phyloP scores from a whole-genome alignment of 2,113 vertebrate species.

The Heloderma charlesbogerti region DNA sequence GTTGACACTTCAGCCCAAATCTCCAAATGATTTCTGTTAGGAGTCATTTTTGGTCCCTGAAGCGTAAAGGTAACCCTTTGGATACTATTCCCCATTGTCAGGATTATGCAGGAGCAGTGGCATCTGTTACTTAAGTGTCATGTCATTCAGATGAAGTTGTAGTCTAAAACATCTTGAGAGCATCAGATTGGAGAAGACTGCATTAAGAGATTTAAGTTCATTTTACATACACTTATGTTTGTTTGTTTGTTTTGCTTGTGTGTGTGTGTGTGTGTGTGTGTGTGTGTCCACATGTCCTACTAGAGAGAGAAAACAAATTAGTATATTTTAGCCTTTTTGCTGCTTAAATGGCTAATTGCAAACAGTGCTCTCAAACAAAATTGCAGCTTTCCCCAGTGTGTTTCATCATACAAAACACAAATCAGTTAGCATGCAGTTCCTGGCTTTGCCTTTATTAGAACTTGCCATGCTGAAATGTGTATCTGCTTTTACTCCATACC shows the following conservation, averaged over 20 bases:
- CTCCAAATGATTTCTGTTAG: no score
- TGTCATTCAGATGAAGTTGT: no score
- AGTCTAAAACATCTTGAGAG: no score
- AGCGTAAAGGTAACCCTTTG: not conserved
- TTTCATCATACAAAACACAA: slow-evolving; percentile 5
- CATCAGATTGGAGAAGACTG: no score
- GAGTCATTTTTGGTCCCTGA: not conserved
- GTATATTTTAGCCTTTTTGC: not conserved
- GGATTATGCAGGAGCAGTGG: not conserved
- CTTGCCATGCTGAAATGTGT: not conserved
- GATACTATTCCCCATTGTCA: not conserved
- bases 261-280: no score
- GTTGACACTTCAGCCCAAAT: no score
- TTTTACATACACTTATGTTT: not conserved
- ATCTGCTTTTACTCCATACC: not conserved
- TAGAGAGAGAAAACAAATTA: not conserved
- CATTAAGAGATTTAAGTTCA: not conserved
- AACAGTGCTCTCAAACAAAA: not conserved
- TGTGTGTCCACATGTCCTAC: not conserved
- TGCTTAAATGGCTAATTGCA: not conserved
- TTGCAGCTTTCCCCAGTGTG: not conserved
- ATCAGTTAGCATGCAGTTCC: not conserved
- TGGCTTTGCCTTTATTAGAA: not conserved
- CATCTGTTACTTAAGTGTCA: not conserved
- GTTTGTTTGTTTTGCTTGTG: not conserved